Conservation (phyloP, 1,140 invertebrate genomes). For the Pseudachorutes palmiensis region DNA sequence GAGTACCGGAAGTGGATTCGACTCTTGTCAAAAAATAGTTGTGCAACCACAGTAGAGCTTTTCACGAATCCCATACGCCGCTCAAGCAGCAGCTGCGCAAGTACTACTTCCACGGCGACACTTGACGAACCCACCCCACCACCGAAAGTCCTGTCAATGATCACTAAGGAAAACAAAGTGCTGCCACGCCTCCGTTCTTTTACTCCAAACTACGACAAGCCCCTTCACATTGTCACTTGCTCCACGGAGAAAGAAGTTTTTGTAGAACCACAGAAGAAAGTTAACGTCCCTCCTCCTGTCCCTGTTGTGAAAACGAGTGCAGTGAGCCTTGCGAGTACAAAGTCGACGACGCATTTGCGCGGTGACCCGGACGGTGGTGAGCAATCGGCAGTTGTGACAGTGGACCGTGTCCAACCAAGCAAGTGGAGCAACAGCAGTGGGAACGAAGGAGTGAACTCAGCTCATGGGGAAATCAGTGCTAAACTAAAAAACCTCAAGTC, state of each 20-base stretch:
- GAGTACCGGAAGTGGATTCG: neutral
- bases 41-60: neutral
- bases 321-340: neutral
- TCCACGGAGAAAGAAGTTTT: neutral
- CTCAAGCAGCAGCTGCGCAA: constrained; percentile 7
- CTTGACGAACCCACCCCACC: neutral
- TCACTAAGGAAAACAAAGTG: neutral
- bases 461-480: constrained; percentile 4
- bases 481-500: constrained; percentile 21
- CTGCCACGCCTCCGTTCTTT: too few relatives aligned
- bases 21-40: too few relatives aligned
- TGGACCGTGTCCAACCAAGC: neutral
- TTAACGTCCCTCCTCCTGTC: neutral
- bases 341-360: neutral
- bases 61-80: neutral
- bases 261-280: neutral
- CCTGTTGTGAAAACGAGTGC: neutral
- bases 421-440: constrained; percentile 11
- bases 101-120: neutral
- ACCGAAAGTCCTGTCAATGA: neutral
- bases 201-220: too few relatives aligned
- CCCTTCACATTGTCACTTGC: too few relatives aligned
- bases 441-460: neutral
- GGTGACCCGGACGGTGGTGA: neutral
- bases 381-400: neutral